Evolutionary conservation across 2,888 invertebrate species (phyloP).

Genomic region (Gastrophysa polygoni): DNA sequence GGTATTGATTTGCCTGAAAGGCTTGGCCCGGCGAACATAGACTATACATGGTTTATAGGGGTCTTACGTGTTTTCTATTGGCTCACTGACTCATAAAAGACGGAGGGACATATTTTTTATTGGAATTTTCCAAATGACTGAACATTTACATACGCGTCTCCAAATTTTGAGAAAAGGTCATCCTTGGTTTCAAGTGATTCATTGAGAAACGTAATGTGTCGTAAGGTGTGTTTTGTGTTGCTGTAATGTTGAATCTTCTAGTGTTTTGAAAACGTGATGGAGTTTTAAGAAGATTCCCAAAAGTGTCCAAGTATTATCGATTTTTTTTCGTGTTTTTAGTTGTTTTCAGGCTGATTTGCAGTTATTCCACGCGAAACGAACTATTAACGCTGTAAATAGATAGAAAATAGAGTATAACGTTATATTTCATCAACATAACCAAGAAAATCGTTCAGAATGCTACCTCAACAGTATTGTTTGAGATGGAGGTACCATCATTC

Average conservation of each 20-base stretch:
- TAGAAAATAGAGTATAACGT: constrained; percentile 29
- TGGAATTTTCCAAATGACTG: constrained; percentile 71
- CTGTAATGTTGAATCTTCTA: constrained; percentile 39
- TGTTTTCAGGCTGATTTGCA: constrained; percentile 51
- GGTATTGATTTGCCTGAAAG: constrained; percentile 60
- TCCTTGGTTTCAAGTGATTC: constrained; percentile 39
- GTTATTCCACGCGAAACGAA: constrained; percentile 35
- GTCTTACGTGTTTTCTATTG: constrained; percentile 60
- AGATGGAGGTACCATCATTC: constrained; percentile 93
- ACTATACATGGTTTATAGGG: constrained; percentile 60
- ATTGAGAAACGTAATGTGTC: constrained; percentile 36
- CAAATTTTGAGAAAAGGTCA: constrained; percentile 55
- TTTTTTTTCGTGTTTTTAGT: constrained; percentile 55
- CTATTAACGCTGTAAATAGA: constrained; percentile 30
- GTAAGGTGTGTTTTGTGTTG: constrained; percentile 37
- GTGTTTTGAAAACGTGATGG: constrained; percentile 44
- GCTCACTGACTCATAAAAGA: constrained; percentile 61
- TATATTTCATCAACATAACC: constrained; percentile 40
- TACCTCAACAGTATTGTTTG: constrained; percentile 89
- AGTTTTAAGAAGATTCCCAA: constrained; percentile 49
- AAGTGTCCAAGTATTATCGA: constrained; percentile 52
- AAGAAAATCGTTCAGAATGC: constrained; percentile 61
- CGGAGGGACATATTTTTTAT: constrained; percentile 58
- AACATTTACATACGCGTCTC: constrained; percentile 58
- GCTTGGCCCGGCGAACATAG: constrained; percentile 59